These are phyloP conservation scores for Pangasius sanitwongsei DNA, from an alignment of 2,797 vertebrate genomes.

Conservation along the genomic window DNA sequence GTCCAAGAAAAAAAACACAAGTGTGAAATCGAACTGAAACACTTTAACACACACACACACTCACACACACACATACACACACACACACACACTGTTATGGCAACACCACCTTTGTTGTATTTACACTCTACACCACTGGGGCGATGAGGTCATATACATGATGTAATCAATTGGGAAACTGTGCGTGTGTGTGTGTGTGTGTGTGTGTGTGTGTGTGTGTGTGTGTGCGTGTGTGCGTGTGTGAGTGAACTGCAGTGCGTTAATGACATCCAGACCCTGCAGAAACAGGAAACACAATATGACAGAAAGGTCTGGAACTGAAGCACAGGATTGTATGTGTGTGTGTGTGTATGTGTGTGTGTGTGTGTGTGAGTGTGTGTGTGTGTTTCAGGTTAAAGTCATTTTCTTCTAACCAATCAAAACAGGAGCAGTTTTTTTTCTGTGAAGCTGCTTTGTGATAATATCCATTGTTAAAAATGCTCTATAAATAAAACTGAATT, in stretches of 20 bases:
- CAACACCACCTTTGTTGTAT: conserved; percentile 73
- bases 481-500: background rate
- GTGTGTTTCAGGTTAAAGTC: background rate
- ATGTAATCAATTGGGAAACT: conserved; percentile 69
- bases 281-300: conserved; percentile 51
- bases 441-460: background rate
- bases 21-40: background rate
- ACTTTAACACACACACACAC: background rate
- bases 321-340: conserved; percentile 38
- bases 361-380: conserved; percentile 41
- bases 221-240: conserved; percentile 35
- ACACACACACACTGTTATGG: conserved; percentile 70
- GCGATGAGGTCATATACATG: conserved; percentile 74
- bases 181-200: conserved; percentile 37
- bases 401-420: conserved; percentile 4
- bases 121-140: conserved; percentile 63
- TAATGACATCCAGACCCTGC: conserved; percentile 64
- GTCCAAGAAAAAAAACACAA: background rate
- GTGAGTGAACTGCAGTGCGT: conserved; percentile 44
- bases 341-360: conserved; percentile 33
- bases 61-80: background rate
- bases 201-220: conserved; percentile 39
- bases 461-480: background rate
- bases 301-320: conserved; percentile 47
- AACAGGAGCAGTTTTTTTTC: background rate